These are phyloP conservation scores for Drosophila ogumai DNA, from an alignment of 1,140 invertebrate genomes.

Conservation along the genomic window DNA sequence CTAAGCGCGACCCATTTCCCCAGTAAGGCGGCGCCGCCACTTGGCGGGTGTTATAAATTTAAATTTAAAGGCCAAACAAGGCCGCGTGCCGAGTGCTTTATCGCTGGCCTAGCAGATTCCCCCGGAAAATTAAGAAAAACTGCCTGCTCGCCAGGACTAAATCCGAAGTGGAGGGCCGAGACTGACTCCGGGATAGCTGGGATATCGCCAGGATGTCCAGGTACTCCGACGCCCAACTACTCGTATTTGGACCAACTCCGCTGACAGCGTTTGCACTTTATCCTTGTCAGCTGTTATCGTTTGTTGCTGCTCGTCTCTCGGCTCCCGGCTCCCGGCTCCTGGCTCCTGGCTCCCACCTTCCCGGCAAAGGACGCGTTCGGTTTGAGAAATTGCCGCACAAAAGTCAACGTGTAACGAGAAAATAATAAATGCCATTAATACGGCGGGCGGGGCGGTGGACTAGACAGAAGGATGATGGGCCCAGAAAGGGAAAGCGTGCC, in stretches of 20 bases:
- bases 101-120: constrained; percentile 58
- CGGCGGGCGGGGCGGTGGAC: constrained; percentile 37
- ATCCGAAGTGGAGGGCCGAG: constrained; percentile 20
- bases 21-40: constrained; percentile 6
- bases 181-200: constrained; percentile 5
- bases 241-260: constrained; percentile 45
- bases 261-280: constrained; percentile 78
- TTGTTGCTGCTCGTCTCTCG: constrained; percentile 41
- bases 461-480: constrained; percentile 12
- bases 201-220: constrained; percentile 22
- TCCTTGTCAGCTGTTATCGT: constrained; percentile 79
- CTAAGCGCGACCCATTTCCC: constrained; percentile 54
- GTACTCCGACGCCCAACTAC: constrained; percentile 22
- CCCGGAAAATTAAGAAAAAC: constrained; percentile 60
- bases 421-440: constrained; percentile 84
- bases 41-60: constrained; percentile 68
- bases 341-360: background rate
- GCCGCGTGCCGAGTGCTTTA: constrained; percentile 50
- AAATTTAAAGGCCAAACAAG: constrained; percentile 81
- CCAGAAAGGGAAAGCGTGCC: constrained; percentile 48
- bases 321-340: background rate
- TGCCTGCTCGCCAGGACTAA: constrained; percentile 7
- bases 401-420: constrained; percentile 83
- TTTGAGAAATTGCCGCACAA: constrained; percentile 80
- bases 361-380: constrained; percentile 34